Evolutionary conservation across 2,888 invertebrate species (phyloP).

Genomic region (Meiosimyza platycephala): DNA sequence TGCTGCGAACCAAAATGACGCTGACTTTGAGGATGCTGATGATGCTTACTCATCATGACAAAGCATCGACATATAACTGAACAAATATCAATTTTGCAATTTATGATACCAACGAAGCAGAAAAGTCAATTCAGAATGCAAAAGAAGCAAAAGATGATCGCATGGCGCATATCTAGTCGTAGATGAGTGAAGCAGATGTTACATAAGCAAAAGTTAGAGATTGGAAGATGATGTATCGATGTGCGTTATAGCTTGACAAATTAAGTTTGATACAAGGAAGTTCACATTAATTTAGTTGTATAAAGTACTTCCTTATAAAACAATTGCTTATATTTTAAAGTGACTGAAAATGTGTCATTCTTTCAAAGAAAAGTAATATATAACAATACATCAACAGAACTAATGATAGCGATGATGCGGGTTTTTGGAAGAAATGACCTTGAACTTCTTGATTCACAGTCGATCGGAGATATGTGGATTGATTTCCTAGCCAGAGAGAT

Average conservation of each 20-base stretch:
- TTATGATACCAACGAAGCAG: constrained; percentile 2
- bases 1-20: not conserved
- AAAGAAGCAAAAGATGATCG: constrained; percentile 12
- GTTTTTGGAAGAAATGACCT: no score
- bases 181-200: not conserved
- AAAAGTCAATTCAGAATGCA: constrained; percentile 6
- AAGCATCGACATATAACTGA: constrained; percentile 30
- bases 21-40: constrained; percentile 5
- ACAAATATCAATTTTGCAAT: constrained; percentile 32
- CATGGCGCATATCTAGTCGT: not conserved
- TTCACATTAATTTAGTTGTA: no score
- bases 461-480: no score
- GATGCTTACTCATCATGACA: constrained; percentile 31
- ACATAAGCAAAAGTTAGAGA: not conserved
- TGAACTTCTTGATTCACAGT: no score
- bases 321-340: no score
- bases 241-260: not conserved
- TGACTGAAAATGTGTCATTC: no score
- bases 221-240: not conserved
- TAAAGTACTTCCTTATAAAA: no score
- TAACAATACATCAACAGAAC: no score
- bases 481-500: no score
- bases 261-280: no score
- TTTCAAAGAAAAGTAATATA: no score
- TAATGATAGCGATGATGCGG: no score